Evolutionary conservation across 2,888 invertebrate genomes (phyloP), one percentile per base, ranked within the genome.

Genomic region (Caenorhabditis panamensis): DNA sequence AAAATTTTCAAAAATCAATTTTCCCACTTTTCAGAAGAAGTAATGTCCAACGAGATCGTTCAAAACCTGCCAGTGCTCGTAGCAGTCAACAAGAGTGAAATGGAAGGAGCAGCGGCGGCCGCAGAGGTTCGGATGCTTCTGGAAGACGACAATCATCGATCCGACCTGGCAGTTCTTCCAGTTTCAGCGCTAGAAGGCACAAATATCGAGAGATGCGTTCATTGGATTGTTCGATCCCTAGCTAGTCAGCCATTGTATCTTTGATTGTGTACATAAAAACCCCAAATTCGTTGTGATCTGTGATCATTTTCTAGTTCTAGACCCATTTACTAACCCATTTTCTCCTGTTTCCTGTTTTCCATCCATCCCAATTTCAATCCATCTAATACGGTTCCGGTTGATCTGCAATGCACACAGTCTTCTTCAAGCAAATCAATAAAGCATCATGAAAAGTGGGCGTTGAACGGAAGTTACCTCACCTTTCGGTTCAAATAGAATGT

Each of bases 31-130:
- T 82, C 72, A 89, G 88, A 87, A 61, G 82, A 86, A 49, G 85
- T 88, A 13, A 86, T 89, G 86, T 64, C 81, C 20, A 81, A 84
- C 41, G 88, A 89, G 51, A 82, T 84, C 20, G 82, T 88, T 11
- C 81, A 79, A 47, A 77, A 80, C 26, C 51, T 89, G 24, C 89
- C 89, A 9, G 78, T 89, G 8, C 77, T 89, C 44, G 85, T 89
- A 16, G 85, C 89, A 8, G 87, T 89, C 47, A 89, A 89, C 73
- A 89, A 89, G 64, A 88, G 88, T 72, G 89, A 89, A 58, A 77
- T 87, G 71, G 87, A 87, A 59, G 88, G 83, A 9, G 85, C 86
- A 26, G 83, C 84, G n/a, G 63, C 87, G 0, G 86, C 85, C 1
- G 83, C 82, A 5, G 83, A 86, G 79, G 86, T 86, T 3, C 86